Conservation (phyloP, 2,113 vertebrate species). For the Carlito syrichta region DNA sequence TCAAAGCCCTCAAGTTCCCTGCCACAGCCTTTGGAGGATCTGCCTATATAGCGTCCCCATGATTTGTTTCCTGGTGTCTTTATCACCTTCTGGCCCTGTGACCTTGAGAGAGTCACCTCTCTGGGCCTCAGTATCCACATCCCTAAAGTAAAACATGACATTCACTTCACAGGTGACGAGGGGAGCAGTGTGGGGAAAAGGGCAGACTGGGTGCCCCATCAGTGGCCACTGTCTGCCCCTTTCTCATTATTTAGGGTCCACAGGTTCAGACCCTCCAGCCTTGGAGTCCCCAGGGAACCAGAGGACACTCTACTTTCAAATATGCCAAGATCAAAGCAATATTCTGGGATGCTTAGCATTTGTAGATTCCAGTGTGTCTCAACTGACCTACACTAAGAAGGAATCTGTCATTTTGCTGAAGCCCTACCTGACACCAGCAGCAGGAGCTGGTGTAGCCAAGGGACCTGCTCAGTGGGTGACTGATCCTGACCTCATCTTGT, state of each 20-base stretch:
- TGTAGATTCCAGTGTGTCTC: too few relatives aligned
- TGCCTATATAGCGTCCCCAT: not conserved
- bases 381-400: too few relatives aligned
- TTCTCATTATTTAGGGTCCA: not conserved
- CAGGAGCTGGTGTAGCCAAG: too few relatives aligned
- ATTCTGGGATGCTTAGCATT: too few relatives aligned
- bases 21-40: not conserved
- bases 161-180: not conserved
- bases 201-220: fast-evolving
- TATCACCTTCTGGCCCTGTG: not conserved
- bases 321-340: too few relatives aligned
- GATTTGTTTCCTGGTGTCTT: not conserved
- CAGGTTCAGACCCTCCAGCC: too few relatives aligned
- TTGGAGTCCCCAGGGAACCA: too few relatives aligned
- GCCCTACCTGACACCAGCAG: too few relatives aligned
- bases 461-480: too few relatives aligned
- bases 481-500: too few relatives aligned
- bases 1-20: not conserved
- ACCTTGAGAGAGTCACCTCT: not conserved
- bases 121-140: not conserved
- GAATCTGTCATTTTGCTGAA: too few relatives aligned
- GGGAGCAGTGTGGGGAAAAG: not conserved
- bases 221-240: not conserved
- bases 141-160: not conserved
- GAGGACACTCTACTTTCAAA: too few relatives aligned